phyloP scores from a whole-genome alignment of 30 jellyfish, hydroid and myxozoan species.

The Rhopilema esculentum region DNA sequence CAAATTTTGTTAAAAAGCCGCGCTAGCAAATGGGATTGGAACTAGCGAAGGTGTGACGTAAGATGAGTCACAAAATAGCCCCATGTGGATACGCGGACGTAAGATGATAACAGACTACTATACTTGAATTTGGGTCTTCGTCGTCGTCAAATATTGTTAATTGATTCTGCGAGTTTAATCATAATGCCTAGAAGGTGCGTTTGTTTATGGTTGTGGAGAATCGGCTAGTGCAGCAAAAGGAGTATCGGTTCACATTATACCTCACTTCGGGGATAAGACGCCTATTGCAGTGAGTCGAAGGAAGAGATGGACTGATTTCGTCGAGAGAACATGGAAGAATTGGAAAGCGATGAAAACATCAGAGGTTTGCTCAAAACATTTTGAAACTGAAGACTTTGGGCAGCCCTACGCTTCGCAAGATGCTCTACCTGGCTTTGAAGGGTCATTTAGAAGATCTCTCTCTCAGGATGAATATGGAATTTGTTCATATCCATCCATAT shows the following conservation, averaged over 20 bases:
- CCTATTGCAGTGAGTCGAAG: conserved; percentile 24
- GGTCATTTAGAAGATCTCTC: conserved; percentile 5
- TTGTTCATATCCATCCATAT: conserved; percentile 4
- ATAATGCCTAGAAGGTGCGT: conserved; percentile 34
- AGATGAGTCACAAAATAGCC: no score
- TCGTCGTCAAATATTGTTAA: no score
- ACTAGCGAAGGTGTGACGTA: no score
- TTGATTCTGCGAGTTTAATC: no score
- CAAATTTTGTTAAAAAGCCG: no score
- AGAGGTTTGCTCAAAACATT: conserved; percentile 11
- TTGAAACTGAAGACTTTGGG: conserved; percentile 7
- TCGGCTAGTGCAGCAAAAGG: conserved; percentile 13
- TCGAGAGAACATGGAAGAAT: conserved; percentile 1
- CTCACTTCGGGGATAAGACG: conserved; percentile 1
- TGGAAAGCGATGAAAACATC: conserved; percentile 13
- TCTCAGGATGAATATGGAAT: conserved; percentile 4
- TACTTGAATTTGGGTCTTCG: no score
- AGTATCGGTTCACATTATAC: conserved; percentile 18
- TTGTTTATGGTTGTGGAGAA: conserved; percentile 19
- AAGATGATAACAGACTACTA: no score
- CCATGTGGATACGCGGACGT: no score
- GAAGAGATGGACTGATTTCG: conserved; percentile 22
- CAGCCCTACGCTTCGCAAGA: not conserved
- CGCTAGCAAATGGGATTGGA: no score
- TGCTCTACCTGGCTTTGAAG: not conserved